Base-by-base conservation (phyloP, 2,797 vertebrate species). In the Bryconaethiops microstoma region DNA sequence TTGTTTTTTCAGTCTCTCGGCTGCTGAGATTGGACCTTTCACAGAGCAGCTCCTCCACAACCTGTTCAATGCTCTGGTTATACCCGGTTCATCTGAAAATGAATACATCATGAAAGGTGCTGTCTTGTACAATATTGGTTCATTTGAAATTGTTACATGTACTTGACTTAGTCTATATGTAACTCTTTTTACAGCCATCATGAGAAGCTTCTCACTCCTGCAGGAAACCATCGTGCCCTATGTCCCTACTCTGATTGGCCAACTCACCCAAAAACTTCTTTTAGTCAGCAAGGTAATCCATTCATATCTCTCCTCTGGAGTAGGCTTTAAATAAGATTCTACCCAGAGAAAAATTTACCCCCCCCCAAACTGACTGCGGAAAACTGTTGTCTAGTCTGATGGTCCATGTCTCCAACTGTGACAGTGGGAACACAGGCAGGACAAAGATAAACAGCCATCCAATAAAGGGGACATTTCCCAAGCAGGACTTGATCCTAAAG, bases 61-160 rank as follows among this genome's bases (percentile, higher is more conserved):
- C 88, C 94, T 99, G 89, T 99, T 99, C 91, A 99, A 99, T 92
- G 94, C 97, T 0, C 91, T 99, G 84, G 93, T 96, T 0, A 92
- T 97, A 87, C 97, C 97, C 82, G 97, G 97, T 72, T 99, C 98
- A 13, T 96, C 96, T 85, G 98, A 99, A 92, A 99, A 99, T 74
- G 98, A 99, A 81, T 99, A 99, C 88, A 97, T 99, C 86, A 99
- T 99, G 98, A 99, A 99, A 96, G 98, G 98, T 96, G 23, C 10
- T 1, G 14, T 8, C 17, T 25, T 4, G 16, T 52, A 7, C n/a
- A 19, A 8, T 23, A 16, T 29, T 29, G 4, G 52, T 17, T 69
- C 62, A 21, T 54, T 42, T 50, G 8, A 52, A 23, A 42, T 16
- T 13, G 4, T 29, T 21, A n/a, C 45, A 6, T 35, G 14, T 25